Base-by-base conservation (phyloP, 1,140 invertebrate genomes). In the Andricus grossulariae region DNA sequence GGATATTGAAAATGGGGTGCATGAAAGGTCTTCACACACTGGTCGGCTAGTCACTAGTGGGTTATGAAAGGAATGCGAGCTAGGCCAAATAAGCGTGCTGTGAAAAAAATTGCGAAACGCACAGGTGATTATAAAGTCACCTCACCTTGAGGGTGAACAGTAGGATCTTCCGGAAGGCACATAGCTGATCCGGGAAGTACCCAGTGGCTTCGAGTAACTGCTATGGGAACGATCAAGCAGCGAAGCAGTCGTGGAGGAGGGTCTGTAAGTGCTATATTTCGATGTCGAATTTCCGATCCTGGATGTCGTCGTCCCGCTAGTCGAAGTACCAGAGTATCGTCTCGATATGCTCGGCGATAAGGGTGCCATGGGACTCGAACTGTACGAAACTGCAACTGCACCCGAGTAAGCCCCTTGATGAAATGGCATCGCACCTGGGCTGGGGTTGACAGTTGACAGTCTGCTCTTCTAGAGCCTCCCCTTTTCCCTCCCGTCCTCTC, bases 301-400 rank as follows among this genome's bases (percentile, higher is more conserved):
- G 25, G 60, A 66, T 66, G 79, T 77, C 16, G 82, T 55, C 0
- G 80, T 80, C 66, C 82, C 79, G 73, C 77, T 79, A 75, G 80
- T 75, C 60, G 80, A 84, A 77, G 82, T 83, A 72, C 85, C 88
- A 52, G 84, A 86, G 52, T 83, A 89, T 73, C 89, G 84, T 25
- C 88, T 83, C 11, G 78, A 57, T 8, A 83, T 75, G 74, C 78
- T 88, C 7, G 90, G 89, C 71, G 89, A 91, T 49, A 90, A 81
- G 19, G 90, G 86, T 57, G 88, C 85, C 88, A 91, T 91, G 76
- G 88, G 81, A 72, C 81, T 90, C 60, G 85, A 85, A 60, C 85
- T 90, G 78, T 88, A 91, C 19, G 87, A 88, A 16, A 90, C 85
- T 78, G 90, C 88, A 76, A 91, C 89, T 79, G 89, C 86, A 77